phyloP scores from a whole-genome alignment of 2,797 vertebrate genomes.

The Paguma larvata region DNA sequence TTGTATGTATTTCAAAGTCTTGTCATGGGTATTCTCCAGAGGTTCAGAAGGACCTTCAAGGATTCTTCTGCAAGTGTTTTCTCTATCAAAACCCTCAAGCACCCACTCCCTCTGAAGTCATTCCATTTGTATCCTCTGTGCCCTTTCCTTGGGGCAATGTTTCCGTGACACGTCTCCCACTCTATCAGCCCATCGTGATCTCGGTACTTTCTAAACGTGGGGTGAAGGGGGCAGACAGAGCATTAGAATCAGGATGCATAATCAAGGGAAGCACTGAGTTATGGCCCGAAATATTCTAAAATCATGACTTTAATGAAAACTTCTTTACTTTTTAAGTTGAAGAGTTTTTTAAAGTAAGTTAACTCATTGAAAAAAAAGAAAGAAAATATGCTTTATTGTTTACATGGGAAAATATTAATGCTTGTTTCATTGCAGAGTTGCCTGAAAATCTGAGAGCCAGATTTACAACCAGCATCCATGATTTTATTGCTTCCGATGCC shows the following conservation, averaged over 20 bases:
- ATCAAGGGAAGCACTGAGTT: constrained; percentile 13
- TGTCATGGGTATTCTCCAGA: background rate
- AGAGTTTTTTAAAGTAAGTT: constrained; percentile 7
- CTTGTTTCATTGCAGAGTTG: constrained; percentile 60
- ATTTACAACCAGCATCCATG: constrained; percentile 34
- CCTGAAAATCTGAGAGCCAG: constrained; percentile 31
- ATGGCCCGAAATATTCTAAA: constrained; percentile 34
- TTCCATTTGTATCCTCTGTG: background rate
- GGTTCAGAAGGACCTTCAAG: background rate
- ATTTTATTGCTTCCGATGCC: constrained; percentile 56
- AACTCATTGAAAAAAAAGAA: background rate
- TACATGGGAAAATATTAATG: constrained; percentile 47
- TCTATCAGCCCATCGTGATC: background rate
- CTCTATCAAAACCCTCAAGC: background rate
- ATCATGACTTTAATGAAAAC: constrained; percentile 49
- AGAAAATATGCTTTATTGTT: constrained; percentile 46
- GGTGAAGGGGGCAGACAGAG: background rate
- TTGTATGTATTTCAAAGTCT: constrained; percentile 56
- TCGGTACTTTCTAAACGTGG: background rate
- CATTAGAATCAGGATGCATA: background rate
- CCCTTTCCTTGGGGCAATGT: background rate
- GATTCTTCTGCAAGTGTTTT: constrained; percentile 5
- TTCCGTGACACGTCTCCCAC: background rate
- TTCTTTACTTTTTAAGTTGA: constrained; percentile 34
- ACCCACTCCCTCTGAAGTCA: background rate